A percentile compares a stretch with the other conserved stretches of the same genome.
Conservation (phyloP, 2,797 vertebrate genomes). For the Leuciscus waleckii region DNA sequence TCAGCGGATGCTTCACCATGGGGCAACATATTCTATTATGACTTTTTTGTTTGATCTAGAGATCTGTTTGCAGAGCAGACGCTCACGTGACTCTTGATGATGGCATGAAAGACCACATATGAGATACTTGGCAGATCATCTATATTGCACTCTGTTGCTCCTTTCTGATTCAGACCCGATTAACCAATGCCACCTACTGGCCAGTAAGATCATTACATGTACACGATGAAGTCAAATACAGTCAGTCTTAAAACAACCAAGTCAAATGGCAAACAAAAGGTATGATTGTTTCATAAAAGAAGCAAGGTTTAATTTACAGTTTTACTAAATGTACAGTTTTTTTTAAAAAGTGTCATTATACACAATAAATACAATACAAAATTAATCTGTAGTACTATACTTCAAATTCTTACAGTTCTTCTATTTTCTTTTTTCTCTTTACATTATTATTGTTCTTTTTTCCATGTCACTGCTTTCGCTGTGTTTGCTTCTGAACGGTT, state of each 20-base stretch:
- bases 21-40: not conserved
- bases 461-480: slow-evolving; percentile 77
- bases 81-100: slow-evolving; percentile 7
- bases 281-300: slow-evolving; percentile 87
- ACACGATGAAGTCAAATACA: not conserved
- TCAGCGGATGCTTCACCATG: not conserved
- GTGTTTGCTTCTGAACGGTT: slow-evolving; percentile 81
- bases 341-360: slow-evolving; percentile 97
- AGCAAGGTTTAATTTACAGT: slow-evolving; percentile 97
- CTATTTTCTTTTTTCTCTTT: slow-evolving; percentile 75
- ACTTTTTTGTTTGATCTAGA: slow-evolving; percentile 1
- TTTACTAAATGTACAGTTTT: slow-evolving; percentile 99
- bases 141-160: slow-evolving; percentile 47
- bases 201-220: slow-evolving; percentile 44
- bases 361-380: slow-evolving; percentile 99
- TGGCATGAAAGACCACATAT: slow-evolving; percentile 38
- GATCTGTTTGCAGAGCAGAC: slow-evolving; percentile 3
- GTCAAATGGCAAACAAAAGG: slow-evolving; percentile 44
- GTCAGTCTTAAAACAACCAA: slow-evolving; percentile 36
- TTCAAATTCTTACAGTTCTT: slow-evolving; percentile 86
- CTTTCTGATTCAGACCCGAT: slow-evolving; percentile 45
- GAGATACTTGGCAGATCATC: slow-evolving; percentile 44
- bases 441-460: slow-evolving; percentile 85
- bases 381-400: slow-evolving; percentile 98
- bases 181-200: slow-evolving; percentile 74